Evolutionary conservation across 1,140 invertebrate genomes (phyloP).

Genomic region (Lerema accius): DNA sequence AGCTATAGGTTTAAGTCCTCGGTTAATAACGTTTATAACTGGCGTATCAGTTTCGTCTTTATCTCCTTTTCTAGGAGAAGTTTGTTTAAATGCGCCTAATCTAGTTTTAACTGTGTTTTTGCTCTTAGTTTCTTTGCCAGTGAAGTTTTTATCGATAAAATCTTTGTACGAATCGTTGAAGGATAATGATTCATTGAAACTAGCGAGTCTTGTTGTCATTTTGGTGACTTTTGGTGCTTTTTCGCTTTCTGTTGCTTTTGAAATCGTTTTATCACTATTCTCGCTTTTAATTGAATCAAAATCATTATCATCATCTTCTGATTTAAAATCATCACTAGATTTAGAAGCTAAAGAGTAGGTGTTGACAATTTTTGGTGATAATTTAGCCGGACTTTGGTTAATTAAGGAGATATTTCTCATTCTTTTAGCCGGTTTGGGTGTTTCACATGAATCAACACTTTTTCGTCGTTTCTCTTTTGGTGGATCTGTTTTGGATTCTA

Average conservation of each 20-base stretch:
- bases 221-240: slow-evolving; percentile 10
- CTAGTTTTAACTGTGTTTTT: slow-evolving; percentile 51
- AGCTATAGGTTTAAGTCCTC: too few relatives aligned
- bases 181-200: slow-evolving; percentile 30
- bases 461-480: slow-evolving; percentile 15
- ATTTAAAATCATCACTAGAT: slow-evolving; percentile 21
- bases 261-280: not conserved
- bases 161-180: slow-evolving; percentile 68
- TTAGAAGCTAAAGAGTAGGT: slow-evolving; percentile 47
- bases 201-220: not conserved
- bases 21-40: too few relatives aligned
- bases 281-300: slow-evolving; percentile 3
- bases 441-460: not conserved
- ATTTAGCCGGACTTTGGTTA: not conserved
- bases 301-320: not conserved
- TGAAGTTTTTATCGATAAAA: slow-evolving; percentile 56
- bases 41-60: too few relatives aligned
- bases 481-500: slow-evolving; percentile 31
- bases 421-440: not conserved
- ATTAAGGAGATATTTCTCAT: slow-evolving; percentile 8
- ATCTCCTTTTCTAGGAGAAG: slow-evolving; percentile 41
- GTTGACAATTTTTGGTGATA: slow-evolving; percentile 47
- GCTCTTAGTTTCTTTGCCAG: not conserved
- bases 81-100: slow-evolving; percentile 56
- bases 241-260: too few relatives aligned